Evolutionary conservation across 2,888 invertebrate species (phyloP), one percentile per base, ranked within the genome.

Genomic region (Tetrapedia diversipes): DNA sequence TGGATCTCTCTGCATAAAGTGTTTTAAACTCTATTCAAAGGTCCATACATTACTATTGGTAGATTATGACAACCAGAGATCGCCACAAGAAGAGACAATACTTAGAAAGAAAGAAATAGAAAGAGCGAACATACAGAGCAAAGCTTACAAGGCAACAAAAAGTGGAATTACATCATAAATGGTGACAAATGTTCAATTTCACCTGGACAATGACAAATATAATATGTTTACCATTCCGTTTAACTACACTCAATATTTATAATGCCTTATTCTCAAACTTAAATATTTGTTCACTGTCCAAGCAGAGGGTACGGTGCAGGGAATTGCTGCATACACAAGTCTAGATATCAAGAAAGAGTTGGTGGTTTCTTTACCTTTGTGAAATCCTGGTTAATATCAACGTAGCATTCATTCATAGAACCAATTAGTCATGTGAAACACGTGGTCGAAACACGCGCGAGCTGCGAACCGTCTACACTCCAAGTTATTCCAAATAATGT

Each of bases 321-420:
- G 77, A 76, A 73, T 83, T 72, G 83, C 83, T 68, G 41, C 77
- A 81, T 83, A 84, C 77, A 84, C 82, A 84, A 82, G 72, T 80
- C 84, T 84, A 84, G 47, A 80, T 84, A 87, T 89, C 90, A 90
- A 91, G 89, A 90, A 83, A 90, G 89, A 90, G 88, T 90, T 83
- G 86, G 86, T 88, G 84, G 87, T 89, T 84, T 90, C 87, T 90
- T 91, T 91, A 91, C 91, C 91, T 91, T 91, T 86, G 91, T 91
- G 87, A 91, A 91, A 91, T 91, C 91, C 91, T 91, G 91, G 91
- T 88, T 90, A 90, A 90, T 91, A 90, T 90, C 88, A 91, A 90
- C 87, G 91, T 90, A 90, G 91, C 91, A 90, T 90, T 91, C 89
- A 89, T 91, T 91, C 89, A 91, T 90, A 91, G 89, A 90, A 91